These are phyloP conservation scores for Nasonovia ribisnigri DNA, from an alignment of 2,888 invertebrate genomes.

Conservation along the genomic window DNA sequence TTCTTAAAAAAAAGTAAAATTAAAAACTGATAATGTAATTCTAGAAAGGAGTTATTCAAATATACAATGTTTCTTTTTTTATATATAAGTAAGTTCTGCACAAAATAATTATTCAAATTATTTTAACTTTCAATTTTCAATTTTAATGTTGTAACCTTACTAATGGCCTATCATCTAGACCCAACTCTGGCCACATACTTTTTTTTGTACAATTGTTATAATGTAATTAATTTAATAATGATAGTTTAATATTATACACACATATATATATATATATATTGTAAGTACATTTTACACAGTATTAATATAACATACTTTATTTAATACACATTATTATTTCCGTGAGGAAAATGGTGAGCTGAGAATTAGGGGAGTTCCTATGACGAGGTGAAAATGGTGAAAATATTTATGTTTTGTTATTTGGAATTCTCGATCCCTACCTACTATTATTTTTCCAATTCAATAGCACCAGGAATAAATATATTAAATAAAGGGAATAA, in stretches of 20 bases:
- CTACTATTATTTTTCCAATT: slow-evolving; percentile 20
- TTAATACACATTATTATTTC: background rate
- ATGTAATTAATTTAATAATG: background rate
- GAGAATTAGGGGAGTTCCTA: background rate
- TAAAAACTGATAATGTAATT: background rate
- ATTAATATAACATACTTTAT: background rate
- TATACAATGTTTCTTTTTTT: background rate
- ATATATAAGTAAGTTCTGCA: background rate
- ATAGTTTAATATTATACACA: too few relatives aligned
- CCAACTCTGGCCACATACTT: background rate
- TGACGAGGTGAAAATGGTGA: background rate
- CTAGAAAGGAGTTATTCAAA: background rate
- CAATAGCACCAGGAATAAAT: background rate
- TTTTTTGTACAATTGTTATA: background rate
- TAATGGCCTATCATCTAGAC: background rate
- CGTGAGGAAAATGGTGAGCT: background rate
- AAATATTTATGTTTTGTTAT: slow-evolving; percentile 7
- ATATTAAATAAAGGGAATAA: slow-evolving; percentile 17
- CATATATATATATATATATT: background rate
- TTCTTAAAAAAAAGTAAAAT: too few relatives aligned
- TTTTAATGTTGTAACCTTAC: background rate
- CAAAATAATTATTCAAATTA: background rate
- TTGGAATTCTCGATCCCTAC: background rate
- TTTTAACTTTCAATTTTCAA: background rate
- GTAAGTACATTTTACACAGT: background rate